Evolutionary conservation across 2,797 vertebrate genomes (phyloP).

Genomic region (Helostoma temminkii): DNA sequence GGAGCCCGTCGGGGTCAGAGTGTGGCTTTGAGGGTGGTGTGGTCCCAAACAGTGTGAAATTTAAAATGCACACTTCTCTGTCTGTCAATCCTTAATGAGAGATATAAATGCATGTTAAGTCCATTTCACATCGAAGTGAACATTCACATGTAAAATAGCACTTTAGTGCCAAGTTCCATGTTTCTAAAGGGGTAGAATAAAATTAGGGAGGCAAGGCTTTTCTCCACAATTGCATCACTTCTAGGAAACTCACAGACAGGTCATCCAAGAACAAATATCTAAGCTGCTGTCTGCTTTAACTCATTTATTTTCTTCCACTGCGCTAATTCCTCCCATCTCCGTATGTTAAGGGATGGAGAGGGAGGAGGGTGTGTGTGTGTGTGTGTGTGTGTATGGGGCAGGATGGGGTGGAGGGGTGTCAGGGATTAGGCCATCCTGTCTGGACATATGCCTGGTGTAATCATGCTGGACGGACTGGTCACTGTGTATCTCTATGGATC

Average conservation of each 20-base stretch:
- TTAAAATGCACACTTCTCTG: not conserved
- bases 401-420: constrained; percentile 43
- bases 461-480: constrained; percentile 77
- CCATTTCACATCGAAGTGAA: not conserved
- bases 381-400: constrained; percentile 13
- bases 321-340: constrained; percentile 86
- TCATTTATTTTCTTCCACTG: constrained; percentile 81
- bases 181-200: not conserved
- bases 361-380: constrained; percentile 29
- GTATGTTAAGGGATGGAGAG: constrained; percentile 76
- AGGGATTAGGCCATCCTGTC: constrained; percentile 84
- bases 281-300: constrained; percentile 74
- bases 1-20: constrained; percentile 60
- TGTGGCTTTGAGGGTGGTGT: constrained; percentile 41
- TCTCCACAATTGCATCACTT: constrained; percentile 43
- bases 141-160: not conserved
- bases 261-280: constrained; percentile 70
- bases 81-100: not conserved
- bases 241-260: constrained; percentile 58
- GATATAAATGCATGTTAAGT: not conserved
- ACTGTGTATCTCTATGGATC: constrained; percentile 71
- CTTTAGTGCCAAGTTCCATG: not conserved
- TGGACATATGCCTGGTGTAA: constrained; percentile 81
- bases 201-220: not conserved
- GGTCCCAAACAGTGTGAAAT: constrained; percentile 8